Conservation (phyloP, 2,888 invertebrate species). For the Perdita meconis region DNA sequence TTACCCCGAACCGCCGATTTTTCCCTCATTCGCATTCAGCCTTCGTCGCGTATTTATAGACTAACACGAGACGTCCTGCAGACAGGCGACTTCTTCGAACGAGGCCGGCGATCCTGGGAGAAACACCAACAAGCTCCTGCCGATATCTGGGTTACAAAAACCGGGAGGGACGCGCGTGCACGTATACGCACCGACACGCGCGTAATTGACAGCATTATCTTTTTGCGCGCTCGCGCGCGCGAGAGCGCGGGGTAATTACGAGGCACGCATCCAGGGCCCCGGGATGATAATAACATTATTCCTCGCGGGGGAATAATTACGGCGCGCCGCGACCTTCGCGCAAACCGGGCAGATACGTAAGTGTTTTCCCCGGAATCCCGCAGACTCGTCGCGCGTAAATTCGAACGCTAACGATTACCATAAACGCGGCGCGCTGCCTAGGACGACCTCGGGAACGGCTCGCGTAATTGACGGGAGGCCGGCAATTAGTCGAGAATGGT, state of each 20-base stretch:
- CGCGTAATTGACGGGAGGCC: slow-evolving; percentile 60
- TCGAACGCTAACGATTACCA: slow-evolving; percentile 66
- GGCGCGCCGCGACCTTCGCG: slow-evolving; percentile 16
- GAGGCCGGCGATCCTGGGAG: background rate
- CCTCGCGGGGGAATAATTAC: slow-evolving; percentile 51
- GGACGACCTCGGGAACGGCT: slow-evolving; percentile 52
- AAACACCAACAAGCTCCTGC: background rate
- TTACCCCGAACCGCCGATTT: too few species aligned
- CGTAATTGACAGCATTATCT: slow-evolving; percentile 46
- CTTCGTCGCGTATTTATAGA: too few species aligned
- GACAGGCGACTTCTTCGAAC: background rate
- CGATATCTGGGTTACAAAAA: slow-evolving; percentile 4
- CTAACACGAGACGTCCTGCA: background rate
- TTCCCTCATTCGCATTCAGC: too few species aligned
- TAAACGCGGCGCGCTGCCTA: slow-evolving; percentile 53
- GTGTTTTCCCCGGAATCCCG: slow-evolving; percentile 5
- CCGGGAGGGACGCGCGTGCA: background rate
- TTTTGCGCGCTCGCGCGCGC: too few species aligned
- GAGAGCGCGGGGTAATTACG: slow-evolving; percentile 52
- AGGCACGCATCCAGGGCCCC: slow-evolving; percentile 26
- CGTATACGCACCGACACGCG: background rate
- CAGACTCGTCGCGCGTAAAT: slow-evolving; percentile 26
- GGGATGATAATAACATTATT: slow-evolving; percentile 52
- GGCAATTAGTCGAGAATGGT: slow-evolving; percentile 61
- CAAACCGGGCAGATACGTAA: slow-evolving; percentile 9